Evolutionary conservation across 2,113 vertebrate species (phyloP).

Genomic region (Myxocyprinus asiaticus): DNA sequence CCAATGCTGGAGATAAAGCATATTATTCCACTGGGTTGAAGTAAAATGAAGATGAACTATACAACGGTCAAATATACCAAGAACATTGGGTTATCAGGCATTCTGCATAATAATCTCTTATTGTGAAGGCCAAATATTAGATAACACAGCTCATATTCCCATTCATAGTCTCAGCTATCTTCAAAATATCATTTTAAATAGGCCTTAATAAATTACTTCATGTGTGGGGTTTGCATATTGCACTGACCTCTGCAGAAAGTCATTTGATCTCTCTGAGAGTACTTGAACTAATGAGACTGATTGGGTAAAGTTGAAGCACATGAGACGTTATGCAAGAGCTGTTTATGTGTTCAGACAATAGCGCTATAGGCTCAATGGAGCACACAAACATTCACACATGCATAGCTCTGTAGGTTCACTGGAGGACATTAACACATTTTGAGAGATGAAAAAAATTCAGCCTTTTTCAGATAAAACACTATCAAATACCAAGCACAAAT

Average conservation of each 20-base stretch:
- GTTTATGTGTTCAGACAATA: conserved; percentile 12
- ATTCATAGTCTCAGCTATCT: background rate
- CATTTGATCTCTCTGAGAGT: conserved; percentile 26
- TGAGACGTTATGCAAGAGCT: conserved; percentile 25
- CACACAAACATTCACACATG: background rate
- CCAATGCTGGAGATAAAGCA: background rate
- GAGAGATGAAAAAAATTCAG: no score
- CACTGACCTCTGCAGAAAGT: conserved; percentile 23
- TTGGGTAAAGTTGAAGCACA: background rate
- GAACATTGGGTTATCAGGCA: background rate
- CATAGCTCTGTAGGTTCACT: background rate
- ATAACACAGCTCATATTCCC: background rate
- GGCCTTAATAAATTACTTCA: background rate
- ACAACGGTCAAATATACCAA: background rate
- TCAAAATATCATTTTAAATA: no score
- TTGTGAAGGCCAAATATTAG: background rate
- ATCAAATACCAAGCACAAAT: conserved; percentile 23
- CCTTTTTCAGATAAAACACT: no score
- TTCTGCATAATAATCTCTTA: background rate
- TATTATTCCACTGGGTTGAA: background rate
- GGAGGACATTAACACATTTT: background rate
- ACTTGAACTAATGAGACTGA: conserved; percentile 12
- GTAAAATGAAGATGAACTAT: background rate
- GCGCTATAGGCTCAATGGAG: background rate
- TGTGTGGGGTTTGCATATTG: background rate